Evolutionary conservation across 2,113 vertebrate species (phyloP), one percentile per base, ranked within the genome.

Genomic region (Diadophis punctatus): DNA sequence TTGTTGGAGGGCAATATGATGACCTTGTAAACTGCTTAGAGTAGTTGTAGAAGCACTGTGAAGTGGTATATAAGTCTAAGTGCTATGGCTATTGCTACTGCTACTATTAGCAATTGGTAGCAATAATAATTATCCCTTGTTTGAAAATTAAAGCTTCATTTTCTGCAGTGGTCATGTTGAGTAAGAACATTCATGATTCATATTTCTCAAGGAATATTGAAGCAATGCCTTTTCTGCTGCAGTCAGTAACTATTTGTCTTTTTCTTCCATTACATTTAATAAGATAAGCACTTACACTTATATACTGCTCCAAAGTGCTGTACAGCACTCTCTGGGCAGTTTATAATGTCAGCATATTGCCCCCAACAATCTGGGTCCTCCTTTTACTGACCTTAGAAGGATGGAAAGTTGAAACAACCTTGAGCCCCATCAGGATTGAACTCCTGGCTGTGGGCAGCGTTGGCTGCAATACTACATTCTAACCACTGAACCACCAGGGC

Each of bases 161-260:
- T 86, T 95, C 95, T 96, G 56, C 95, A 94, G 90, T 51, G 92
- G 90, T 43, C 55, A 95, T 91, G 60, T 93, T 94, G 93, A 93
- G 27, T 80, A 48, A 92, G 88, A 93, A 91, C 23, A 22, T 68
- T 68, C 63, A 63, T 92, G 90, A 94, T 63, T 89, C 58, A 93
- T 94, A 88, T 27, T 92, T 34, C 92, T 96, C 94, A 88, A 93
- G 60, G 60, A 95, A 84, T 93, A n/a, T 23, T 93, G 90, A 27
- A 85, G 95, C 92, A 86, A 55, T 95, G 63, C 94, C 93, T 93
- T 90, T 93, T 55, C 90, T 91, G 43, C 48, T 91, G 2, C 22
- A 91, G 52, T 90, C 88, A 46, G 52, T 93, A 95, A 93, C 95
- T 94, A 92, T 93, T 91, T 94, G 48, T 68, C 25, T 52, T 3